Conservation (phyloP, 1,140 invertebrate species). For the Melipona quadrifasciata region DNA sequence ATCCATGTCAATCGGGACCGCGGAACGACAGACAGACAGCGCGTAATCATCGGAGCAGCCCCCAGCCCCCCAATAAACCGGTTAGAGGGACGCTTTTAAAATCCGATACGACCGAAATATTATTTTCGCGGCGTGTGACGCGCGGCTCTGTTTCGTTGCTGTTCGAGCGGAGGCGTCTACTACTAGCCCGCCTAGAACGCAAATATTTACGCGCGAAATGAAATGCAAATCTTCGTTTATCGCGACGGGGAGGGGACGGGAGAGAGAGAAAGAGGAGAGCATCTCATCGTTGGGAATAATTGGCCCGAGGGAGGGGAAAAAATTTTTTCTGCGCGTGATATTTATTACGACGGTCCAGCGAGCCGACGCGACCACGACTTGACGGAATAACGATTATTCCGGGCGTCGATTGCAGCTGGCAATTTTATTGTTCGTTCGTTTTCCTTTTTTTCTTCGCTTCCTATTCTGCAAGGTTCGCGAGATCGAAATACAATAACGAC, state of each 20-base stretch:
- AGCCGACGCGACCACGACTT: not conserved
- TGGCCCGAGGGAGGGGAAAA: not conserved
- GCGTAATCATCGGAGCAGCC: conserved; percentile 27
- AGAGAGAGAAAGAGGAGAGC: no score
- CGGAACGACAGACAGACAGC: conserved; percentile 21
- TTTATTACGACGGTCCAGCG: conserved; percentile 10
- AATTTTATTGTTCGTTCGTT: not conserved
- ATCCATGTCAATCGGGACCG: conserved; percentile 12
- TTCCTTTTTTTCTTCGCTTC: not conserved
- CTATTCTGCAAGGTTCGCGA: not conserved
- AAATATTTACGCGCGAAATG: conserved; percentile 59
- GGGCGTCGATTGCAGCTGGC: conserved; percentile 9
- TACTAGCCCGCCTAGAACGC: not conserved
- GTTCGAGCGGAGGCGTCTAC: not conserved
- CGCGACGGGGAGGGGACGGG: not conserved
- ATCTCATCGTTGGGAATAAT: not conserved
- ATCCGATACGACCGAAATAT: conserved; percentile 49
- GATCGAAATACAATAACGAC: no score
- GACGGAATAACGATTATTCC: conserved; percentile 27
- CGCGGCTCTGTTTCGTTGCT: not conserved
- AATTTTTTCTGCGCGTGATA: not conserved
- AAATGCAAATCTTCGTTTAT: conserved; percentile 57
- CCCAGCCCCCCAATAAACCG: conserved; percentile 1
- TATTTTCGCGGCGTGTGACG: conserved; percentile 21
- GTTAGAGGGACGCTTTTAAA: conserved; percentile 34